These are phyloP conservation scores for Thalassarche chlororhynchos DNA, from an alignment of 2,113 vertebrate species.

Conservation along the genomic window DNA sequence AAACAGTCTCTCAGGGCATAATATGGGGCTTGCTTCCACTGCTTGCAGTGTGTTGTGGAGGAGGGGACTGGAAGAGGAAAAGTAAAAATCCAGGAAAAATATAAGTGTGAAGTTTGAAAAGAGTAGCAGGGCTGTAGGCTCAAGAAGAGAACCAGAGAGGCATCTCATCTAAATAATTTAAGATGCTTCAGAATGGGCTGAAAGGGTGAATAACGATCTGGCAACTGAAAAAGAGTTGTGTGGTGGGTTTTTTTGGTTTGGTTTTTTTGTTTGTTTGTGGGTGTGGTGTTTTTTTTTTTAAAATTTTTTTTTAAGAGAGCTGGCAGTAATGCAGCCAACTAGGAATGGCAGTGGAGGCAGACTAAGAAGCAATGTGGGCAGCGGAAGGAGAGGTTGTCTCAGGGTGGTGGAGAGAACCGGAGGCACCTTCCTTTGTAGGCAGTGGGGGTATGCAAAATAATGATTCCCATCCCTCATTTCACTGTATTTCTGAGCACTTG, in stretches of 20 bases:
- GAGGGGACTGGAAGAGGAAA: not conserved
- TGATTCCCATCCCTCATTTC: not conserved
- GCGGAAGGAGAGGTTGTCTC: not conserved
- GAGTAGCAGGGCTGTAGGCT: not conserved
- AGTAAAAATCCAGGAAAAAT: not conserved
- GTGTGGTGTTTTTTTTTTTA: too few species aligned
- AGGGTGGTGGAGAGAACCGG: not conserved
- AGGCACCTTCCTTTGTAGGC: not conserved
- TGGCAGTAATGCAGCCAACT: not conserved
- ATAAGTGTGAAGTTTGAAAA: not conserved
- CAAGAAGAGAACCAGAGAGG: not conserved
- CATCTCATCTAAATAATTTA: not conserved
- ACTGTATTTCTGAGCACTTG: not conserved
- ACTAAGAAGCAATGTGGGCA: not conserved
- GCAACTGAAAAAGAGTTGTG: not conserved
- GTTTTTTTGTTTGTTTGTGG: too few species aligned
- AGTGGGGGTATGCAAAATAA: not conserved
- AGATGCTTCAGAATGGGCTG: not conserved
- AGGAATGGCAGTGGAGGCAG: not conserved
- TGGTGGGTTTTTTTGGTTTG: too few species aligned
- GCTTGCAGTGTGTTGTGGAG: not conserved
- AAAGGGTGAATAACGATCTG: not conserved
- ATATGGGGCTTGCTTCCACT: not conserved
- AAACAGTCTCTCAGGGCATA: not conserved
- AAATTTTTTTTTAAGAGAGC: not conserved